Evolutionary conservation across 64 coral and sea anemone species (phyloP).

Genomic region (Acropora yongei): DNA sequence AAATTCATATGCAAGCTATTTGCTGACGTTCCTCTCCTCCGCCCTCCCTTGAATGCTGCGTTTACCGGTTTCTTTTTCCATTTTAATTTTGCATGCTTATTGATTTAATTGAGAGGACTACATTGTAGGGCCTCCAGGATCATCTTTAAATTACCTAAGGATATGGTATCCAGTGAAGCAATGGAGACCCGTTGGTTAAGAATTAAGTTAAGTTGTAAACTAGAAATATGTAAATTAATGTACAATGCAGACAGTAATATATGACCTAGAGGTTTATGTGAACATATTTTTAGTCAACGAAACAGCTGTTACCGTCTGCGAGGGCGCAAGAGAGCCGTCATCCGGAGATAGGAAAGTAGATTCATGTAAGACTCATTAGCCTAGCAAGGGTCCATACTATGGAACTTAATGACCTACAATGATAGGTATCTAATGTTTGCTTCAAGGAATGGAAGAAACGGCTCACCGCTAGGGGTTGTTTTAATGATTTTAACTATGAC

Average conservation of each 20-base stretch:
- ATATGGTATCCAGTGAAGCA: conserved; percentile 9
- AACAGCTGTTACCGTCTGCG: not conserved
- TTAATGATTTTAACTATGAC: conserved; percentile 25
- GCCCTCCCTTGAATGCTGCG: no score
- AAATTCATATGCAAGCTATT: no score
- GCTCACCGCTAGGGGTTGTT: conserved; percentile 8
- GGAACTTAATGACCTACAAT: conserved; percentile 15
- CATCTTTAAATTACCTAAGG: conserved; percentile 20
- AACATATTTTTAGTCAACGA: not conserved
- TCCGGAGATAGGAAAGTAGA: conserved; percentile 11
- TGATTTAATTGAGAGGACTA: not conserved
- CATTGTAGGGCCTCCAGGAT: not conserved
- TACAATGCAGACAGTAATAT: not conserved
- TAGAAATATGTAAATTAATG: not conserved
- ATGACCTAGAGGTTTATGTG: not conserved
- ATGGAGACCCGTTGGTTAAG: not conserved
- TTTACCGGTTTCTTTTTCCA: no score
- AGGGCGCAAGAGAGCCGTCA: not conserved
- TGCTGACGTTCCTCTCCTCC: no score
- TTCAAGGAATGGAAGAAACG: conserved; percentile 36
- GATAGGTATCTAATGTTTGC: not conserved
- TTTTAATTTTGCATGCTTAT: no score
- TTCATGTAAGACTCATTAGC: conserved; percentile 51
- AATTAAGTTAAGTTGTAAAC: not conserved
- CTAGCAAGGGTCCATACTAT: conserved; percentile 17